Evolutionary conservation across 2,797 vertebrate species (phyloP), one percentile per base, ranked within the genome.

Genomic region (Eptatretus atami): DNA sequence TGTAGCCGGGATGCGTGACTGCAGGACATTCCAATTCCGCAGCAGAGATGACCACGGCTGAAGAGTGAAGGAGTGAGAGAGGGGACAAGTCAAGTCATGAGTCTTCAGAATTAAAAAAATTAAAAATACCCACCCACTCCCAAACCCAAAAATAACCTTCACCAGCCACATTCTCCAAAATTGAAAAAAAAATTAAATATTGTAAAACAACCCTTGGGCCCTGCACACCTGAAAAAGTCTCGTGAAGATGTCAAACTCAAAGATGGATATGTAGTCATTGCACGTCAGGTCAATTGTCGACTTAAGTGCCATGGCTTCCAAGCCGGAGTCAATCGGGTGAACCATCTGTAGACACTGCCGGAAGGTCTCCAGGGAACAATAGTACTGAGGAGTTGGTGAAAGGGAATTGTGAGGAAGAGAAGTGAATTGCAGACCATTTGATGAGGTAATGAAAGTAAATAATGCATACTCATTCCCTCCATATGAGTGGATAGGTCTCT

Each of bases 301-400:
- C 67, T 98, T 98, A n/a, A 98, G 77, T 53, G 92, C 92, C 92
- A 98, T 96, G 71, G 92, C 92, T 67, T 98, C 92, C 66, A 98
- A 76, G 31, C 12, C 92, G 90, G 92, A 96, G 70, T 85, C 94
- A 76, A 96, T 96, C 1, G 86, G 81, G 68, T 98, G 92, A 63
- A 94, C 90, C 71, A 95, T 88, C 2, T 98, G 88, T 64, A 98
- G 74, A 54, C 88, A 86, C 71, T 90, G 87, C 1, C 92, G 78
- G 69, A 98, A 98, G 65, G 82, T 79, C 55, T 98, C 92, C 92
- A 98, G 57, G 83, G 85, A 70, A 98, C 87, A 4, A 96, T 86
- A 13, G 90, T 96, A 78, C 88, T 96, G 70, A 44, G 31, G 6
- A 5, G 31, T 44, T 44, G 31, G 31, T 44, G 31, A 44, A 44